Percentiles rank a stretch among this genome's conserved stretches.
These are phyloP conservation scores for Brotula barbata DNA, from an alignment of 2,797 vertebrate species.

Conservation along the genomic window DNA sequence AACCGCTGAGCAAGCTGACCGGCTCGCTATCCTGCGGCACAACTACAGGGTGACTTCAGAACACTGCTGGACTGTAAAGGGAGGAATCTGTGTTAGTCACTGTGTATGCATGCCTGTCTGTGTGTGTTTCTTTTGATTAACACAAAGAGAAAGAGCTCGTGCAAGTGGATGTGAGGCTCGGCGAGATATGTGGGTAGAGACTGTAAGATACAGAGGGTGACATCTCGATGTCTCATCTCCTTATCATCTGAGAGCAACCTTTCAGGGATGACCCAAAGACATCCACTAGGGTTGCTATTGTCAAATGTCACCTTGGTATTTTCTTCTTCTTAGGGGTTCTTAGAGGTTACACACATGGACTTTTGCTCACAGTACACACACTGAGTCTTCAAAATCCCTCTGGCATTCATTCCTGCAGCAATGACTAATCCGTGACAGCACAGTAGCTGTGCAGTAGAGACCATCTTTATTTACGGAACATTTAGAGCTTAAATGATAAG, in stretches of 20 bases:
- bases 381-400: conserved; percentile 29
- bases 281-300: conserved; percentile 36
- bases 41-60: conserved; percentile 52
- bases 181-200: conserved; percentile 20
- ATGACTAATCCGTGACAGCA: conserved; percentile 11
- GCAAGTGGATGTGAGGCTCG: conserved; percentile 39
- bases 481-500: conserved; percentile 5
- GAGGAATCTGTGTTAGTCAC: conserved; percentile 34
- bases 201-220: conserved; percentile 29
- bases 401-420: conserved; percentile 24
- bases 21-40: conserved; percentile 59
- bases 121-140: conserved; percentile 38
- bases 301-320: conserved; percentile 52
- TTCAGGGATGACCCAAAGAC: conserved; percentile 40
- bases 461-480: not conserved
- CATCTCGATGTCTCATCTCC: conserved; percentile 47
- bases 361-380: conserved; percentile 9
- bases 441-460: not conserved
- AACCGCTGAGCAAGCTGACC: conserved; percentile 54
- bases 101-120: conserved; percentile 2
- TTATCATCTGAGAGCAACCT: conserved; percentile 46
- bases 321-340: too few relatives aligned
- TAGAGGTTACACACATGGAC: conserved; percentile 27
- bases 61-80: conserved; percentile 12
- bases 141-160: conserved; percentile 35